Base-by-base conservation (phyloP, 2,797 vertebrate genomes). In the Holocentrus rufus region DNA sequence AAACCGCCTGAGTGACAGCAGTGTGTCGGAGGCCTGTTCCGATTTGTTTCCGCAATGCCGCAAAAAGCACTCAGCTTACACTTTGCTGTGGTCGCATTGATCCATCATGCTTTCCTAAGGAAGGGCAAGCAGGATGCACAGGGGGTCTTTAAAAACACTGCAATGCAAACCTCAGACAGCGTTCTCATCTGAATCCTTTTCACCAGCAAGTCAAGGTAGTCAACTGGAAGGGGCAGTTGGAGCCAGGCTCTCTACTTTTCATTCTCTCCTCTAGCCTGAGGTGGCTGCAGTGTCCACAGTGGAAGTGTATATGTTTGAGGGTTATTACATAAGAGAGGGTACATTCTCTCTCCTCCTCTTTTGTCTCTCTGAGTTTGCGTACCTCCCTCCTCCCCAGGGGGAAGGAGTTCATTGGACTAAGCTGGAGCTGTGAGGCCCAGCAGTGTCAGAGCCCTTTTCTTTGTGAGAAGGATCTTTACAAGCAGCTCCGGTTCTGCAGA, bases 251-350 rank as follows among this genome's bases (percentile, higher is more conserved):
- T 79, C 63, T 54, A 7, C 56, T 50, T 61, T 72, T 75, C 23
- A 8, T 36, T 73, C 55, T 44, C 60, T 20, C 14, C 47, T 77
- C 18, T 61, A n/a, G 59, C 83, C 70, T 15, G 71, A 77, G 44
- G 72, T 52, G 49, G 31, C 30, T 20, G 58, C 52, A 22, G 47
- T 17, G 42, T 50, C 25, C 53, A 18, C 56, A 60, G 65, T 54
- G 62, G 52, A 70, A 69, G 63, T 70, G 69, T 72, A 58, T 69
- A 46, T 77, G 17, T 25, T 57, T 54, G 30, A 69, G 47, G 11
- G 34, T 74, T 74, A 71, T 91, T 92, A 80, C 74, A 55, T 88
- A 93, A 92, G 85, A 79, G 81, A 79, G 78, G 53, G 46, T 64
- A 13, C 76, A 58, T 73, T 87, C 78, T 39, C 63, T 80, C 39